Evolutionary conservation across 2,797 vertebrate species (phyloP), one percentile per base, ranked within the genome.

Genomic region (Labroides dimidiatus): DNA sequence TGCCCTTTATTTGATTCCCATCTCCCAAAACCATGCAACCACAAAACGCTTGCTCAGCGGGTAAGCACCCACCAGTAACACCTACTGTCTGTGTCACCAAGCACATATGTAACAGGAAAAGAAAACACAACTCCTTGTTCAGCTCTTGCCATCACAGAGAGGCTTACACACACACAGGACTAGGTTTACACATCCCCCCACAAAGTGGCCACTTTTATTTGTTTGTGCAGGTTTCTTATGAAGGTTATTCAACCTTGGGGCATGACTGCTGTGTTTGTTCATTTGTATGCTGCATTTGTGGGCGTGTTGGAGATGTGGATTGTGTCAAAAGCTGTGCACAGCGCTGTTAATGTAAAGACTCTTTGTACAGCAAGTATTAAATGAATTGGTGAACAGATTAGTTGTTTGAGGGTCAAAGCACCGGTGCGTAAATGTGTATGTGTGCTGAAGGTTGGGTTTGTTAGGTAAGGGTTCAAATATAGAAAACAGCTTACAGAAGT

Each of bases 191-290:
- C 70, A 59, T 47, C 47, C 21, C 42, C 56, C 55, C 47, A 69
- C 54, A 68, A 71, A 65, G 66, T 24, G 36, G 11, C 43, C 64
- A 41, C 49, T 50, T 54, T 17, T 48, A 48, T 76, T 58, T 78
- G 76, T 82, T 77, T 80, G 67, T 85, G 54, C 69, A 78, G 65
- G 16, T 66, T 55, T 65, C 81, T 79, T 67, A 75, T 56, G 45
- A 73, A 64, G 62, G 59, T 53, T 2, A 16, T 50, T 37, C 4
- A 48, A 19, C 49, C 49, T 66, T 4, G 0, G 2, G 4, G 30
- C 55, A 16, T 78, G 81, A 78, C 84, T 79, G 78, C 78, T 47
- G 68, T 37, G 66, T 64, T 65, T 87, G 70, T 84, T 69, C 27
- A 1, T 76, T 82, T 50, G 77, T 27, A 44, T 5, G 10, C n/a